Evolutionary conservation across 2,113 vertebrate genomes (phyloP).

Genomic region (Atlantisia rogersi): DNA sequence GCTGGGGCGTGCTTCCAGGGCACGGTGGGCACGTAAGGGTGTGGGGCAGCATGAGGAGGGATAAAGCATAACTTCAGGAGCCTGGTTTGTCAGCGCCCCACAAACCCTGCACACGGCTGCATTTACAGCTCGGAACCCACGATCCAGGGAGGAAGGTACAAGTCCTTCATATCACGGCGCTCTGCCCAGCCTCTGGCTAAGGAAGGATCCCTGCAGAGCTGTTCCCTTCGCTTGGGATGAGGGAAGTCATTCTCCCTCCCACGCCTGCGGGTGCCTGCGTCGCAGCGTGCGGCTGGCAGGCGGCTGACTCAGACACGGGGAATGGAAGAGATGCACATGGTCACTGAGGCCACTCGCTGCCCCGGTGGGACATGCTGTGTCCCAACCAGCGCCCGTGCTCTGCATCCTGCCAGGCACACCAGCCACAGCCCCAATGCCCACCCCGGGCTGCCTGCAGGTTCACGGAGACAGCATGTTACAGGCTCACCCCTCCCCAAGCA

Average conservation of each 20-base stretch:
- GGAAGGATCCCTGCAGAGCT: not conserved
- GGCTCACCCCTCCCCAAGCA: too few relatives aligned
- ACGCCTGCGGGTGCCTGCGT: not conserved
- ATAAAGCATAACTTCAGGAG: not conserved
- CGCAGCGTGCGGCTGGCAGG: not conserved
- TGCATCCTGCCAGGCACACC: too few relatives aligned
- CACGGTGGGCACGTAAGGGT: not conserved
- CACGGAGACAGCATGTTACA: too few relatives aligned
- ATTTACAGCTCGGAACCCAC: not conserved
- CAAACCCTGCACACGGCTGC: not conserved
- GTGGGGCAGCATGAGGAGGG: not conserved
- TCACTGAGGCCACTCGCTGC: not conserved
- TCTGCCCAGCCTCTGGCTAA: fast-evolving
- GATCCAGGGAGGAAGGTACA: not conserved
- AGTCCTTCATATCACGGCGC: fast-evolving
- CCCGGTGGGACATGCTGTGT: not conserved
- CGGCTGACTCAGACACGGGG: not conserved
- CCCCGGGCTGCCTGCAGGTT: too few relatives aligned
- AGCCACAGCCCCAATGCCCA: too few relatives aligned
- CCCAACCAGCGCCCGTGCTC: not conserved
- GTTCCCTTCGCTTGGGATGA: fast-evolving
- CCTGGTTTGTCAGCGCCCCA: not conserved
- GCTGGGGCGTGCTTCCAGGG: fast-evolving
- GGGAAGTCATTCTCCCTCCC: not conserved
- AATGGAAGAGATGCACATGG: not conserved